These are phyloP conservation scores for Aspidiotus destructor DNA, from an alignment of 2,888 invertebrate species.

Conservation along the genomic window DNA sequence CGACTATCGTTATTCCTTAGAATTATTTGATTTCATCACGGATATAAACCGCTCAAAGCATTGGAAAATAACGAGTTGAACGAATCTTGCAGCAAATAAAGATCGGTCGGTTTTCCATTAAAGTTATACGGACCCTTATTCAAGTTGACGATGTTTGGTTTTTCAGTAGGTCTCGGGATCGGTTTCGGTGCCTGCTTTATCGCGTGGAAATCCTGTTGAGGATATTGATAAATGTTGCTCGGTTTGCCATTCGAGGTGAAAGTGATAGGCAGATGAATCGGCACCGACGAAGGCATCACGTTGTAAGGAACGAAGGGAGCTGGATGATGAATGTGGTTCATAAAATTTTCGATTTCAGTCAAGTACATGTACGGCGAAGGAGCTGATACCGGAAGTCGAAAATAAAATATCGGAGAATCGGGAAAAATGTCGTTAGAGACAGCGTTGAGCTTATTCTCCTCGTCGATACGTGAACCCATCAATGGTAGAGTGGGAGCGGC, in stretches of 20 bases:
- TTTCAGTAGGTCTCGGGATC: constrained; percentile 43
- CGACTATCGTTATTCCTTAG: not conserved
- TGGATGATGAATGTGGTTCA: constrained; percentile 12
- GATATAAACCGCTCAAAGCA: constrained; percentile 59
- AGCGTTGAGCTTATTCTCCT: constrained; percentile 9
- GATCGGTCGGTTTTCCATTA: constrained; percentile 64
- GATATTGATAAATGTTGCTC: constrained; percentile 9
- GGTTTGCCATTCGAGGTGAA: constrained; percentile 26
- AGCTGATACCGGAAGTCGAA: constrained; percentile 21
- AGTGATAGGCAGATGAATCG: constrained; percentile 21
- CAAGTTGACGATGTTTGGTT: constrained; percentile 55
- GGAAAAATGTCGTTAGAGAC: constrained; percentile 13
- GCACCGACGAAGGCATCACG: constrained; percentile 2
- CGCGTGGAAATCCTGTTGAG: not conserved
- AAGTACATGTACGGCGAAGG: constrained; percentile 18
- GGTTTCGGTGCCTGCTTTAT: constrained; percentile 38
- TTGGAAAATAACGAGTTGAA: constrained; percentile 59
- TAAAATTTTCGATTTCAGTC: constrained; percentile 11
- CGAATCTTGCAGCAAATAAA: constrained; percentile 56
- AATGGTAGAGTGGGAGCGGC: not conserved
- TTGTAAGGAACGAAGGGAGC: constrained; percentile 18
- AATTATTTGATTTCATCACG: constrained; percentile 40
- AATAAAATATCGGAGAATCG: constrained; percentile 26
- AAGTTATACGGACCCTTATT: constrained; percentile 64
- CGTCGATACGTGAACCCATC: not conserved